A percentile compares a stretch with the other conserved stretches of the same genome.
Conservation (phyloP, 2,888 invertebrate genomes). For the Colletes collaris region DNA sequence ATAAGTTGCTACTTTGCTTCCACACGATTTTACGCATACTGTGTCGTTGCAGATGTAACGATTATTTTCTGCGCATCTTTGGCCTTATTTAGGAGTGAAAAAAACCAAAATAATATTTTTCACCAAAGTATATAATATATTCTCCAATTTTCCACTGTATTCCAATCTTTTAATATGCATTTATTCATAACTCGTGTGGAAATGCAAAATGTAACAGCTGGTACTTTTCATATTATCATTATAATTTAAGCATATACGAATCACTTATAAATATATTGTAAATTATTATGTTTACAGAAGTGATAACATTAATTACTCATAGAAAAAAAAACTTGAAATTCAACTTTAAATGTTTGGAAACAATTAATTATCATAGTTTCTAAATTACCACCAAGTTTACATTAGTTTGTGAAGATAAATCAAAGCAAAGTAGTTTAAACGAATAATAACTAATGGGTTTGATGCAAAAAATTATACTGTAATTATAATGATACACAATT, state of each 20-base stretch:
- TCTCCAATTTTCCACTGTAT: conserved; percentile 30
- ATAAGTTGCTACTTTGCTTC: conserved; percentile 66
- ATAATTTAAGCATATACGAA: conserved; percentile 2
- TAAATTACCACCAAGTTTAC: conserved; percentile 23
- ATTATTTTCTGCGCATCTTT: conserved; percentile 74
- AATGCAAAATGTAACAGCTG: conserved; percentile 7
- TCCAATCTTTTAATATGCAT: conserved; percentile 20
- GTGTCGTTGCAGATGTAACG: conserved; percentile 68
- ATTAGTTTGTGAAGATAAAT: conserved; percentile 23
- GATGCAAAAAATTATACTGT: not conserved
- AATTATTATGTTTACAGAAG: conserved; percentile 19
- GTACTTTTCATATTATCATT: not conserved
- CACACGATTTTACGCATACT: conserved; percentile 69
- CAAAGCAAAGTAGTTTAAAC: not conserved
- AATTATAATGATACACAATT: conserved; percentile 8
- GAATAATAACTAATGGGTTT: not conserved
- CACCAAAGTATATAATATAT: conserved; percentile 40
- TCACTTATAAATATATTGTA: conserved; percentile 19
- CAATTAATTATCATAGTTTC: conserved; percentile 14
- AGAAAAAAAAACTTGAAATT: conserved; percentile 11
- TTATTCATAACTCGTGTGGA: not conserved
- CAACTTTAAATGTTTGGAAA: conserved; percentile 7
- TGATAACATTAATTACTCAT: conserved; percentile 5
- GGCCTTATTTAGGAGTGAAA: conserved; percentile 75
- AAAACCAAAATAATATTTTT: conserved; percentile 59